Base-by-base conservation (phyloP, 2,888 invertebrate genomes). In the Brenthis daphne region DNA sequence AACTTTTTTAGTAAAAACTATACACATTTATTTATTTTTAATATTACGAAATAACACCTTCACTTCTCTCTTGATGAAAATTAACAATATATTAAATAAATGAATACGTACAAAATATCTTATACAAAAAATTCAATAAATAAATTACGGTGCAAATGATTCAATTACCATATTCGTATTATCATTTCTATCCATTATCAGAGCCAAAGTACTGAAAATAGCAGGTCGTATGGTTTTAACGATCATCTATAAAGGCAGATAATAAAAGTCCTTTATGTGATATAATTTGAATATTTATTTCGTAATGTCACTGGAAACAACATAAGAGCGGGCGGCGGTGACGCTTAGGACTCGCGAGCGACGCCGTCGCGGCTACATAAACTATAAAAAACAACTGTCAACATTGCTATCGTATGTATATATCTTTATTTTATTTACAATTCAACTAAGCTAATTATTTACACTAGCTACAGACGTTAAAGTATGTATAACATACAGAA, bases 211-310 rank as follows among this genome's bases (percentile, higher is more conserved):
- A 67, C 64, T 64, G 66, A 57, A 63, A 71, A 47, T 71, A 56
- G 65, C 63, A 58, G 60, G 48, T 67, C 71, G 56, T 69, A 67
- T 50, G 65, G 53, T 63, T 51, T 69, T 72, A 72, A 72, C 71
- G 71, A 69, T 56, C 61, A 64, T 13, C 68, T 56, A 56, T 60
- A 66, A 51, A 33, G 57, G 66, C 69, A 68, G 37, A 37, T 69
- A 89, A 83, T 86, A 78, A 90, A 88, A 87, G 71, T 57, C 76
- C 50, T 75, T 67, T 73, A 64, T 81, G 75, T 85, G 89, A 90
- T 92, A 89, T 89, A 89, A 86, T 91, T 90, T 89, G 85, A 88
- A 90, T 92, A 90, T 92, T 92, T 92, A 91, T 91, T 91, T 87
- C 81, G 85, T 90, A 91, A 92, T 92, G 90, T 90, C 92, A 90